phyloP scores from a whole-genome alignment of 1,140 invertebrate species.

The Micrasema minimum region DNA sequence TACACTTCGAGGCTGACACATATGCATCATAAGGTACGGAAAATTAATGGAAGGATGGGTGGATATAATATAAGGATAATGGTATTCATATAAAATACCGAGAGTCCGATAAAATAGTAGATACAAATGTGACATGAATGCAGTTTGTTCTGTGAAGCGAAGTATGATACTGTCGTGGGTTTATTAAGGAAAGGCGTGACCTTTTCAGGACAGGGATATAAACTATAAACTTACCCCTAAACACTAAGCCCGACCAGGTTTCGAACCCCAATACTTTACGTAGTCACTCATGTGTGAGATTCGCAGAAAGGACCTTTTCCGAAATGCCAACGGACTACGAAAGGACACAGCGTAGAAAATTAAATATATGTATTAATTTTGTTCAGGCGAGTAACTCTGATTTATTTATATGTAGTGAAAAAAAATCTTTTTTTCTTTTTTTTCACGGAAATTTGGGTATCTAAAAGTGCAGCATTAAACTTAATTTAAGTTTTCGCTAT shows the following conservation, averaged over 20 bases:
- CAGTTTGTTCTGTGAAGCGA: conserved; percentile 33
- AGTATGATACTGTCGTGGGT: conserved; percentile 21
- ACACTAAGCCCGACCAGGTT: conserved; percentile 42
- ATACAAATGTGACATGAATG: too few species aligned
- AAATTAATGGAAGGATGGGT: too few species aligned
- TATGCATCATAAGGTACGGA: too few species aligned
- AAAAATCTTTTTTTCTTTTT: neutral
- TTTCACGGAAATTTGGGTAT: too few species aligned
- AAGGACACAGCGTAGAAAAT: conserved; percentile 12
- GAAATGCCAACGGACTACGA: conserved; percentile 23
- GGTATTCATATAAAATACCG: too few species aligned
- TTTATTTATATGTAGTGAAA: neutral
- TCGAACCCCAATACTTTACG: conserved; percentile 7
- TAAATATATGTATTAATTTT: conserved; percentile 16
- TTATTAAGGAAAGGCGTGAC: conserved; percentile 50
- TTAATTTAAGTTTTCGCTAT: neutral
- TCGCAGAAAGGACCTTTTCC: conserved; percentile 7
- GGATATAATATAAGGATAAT: too few species aligned
- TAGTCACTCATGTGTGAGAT: conserved; percentile 22
- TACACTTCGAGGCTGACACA: too few species aligned
- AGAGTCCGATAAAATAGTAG: too few species aligned
- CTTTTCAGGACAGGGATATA: conserved; percentile 18
- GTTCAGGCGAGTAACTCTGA: neutral
- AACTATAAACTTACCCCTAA: conserved; percentile 49
- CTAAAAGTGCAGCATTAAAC: too few species aligned